Conservation (phyloP, 2,888 invertebrate species). For the Drosophila algonquin region DNA sequence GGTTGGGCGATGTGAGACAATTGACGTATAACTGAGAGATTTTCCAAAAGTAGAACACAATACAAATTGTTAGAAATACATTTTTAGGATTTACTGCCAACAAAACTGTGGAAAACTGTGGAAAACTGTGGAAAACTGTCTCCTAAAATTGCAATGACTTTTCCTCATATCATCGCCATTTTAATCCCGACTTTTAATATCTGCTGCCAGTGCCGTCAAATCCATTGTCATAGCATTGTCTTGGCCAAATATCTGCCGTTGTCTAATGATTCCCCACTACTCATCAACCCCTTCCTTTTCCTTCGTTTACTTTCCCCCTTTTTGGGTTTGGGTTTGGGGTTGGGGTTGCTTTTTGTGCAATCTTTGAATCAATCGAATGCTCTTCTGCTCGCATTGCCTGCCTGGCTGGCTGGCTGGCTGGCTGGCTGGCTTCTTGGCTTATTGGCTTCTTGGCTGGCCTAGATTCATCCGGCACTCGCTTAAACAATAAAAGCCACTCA, state of each 20-base stretch:
- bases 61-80: background rate
- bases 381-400: slow-evolving; percentile 21
- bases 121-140: background rate
- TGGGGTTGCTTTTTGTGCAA: slow-evolving; percentile 11
- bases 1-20: background rate
- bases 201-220: slow-evolving; percentile 7
- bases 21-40: background rate
- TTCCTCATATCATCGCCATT: background rate
- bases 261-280: slow-evolving; percentile 24
- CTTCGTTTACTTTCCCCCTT: slow-evolving; percentile 5
- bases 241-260: slow-evolving; percentile 23
- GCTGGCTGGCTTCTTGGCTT: slow-evolving; percentile 25
- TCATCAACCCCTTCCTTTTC: background rate
- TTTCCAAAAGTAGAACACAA: background rate
- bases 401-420: background rate
- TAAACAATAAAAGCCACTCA: slow-evolving; percentile 65
- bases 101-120: background rate
- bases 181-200: background rate
- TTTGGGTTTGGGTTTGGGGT: slow-evolving; percentile 3
- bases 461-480: slow-evolving; percentile 40
- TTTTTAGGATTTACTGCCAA: background rate
- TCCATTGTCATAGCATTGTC: slow-evolving; percentile 38
- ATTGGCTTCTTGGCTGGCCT: slow-evolving; percentile 31
- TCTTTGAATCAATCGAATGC: slow-evolving; percentile 43
- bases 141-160: background rate